Evolutionary conservation across 2,113 vertebrate genomes (phyloP).

Genomic region (Coptodon rendalli): DNA sequence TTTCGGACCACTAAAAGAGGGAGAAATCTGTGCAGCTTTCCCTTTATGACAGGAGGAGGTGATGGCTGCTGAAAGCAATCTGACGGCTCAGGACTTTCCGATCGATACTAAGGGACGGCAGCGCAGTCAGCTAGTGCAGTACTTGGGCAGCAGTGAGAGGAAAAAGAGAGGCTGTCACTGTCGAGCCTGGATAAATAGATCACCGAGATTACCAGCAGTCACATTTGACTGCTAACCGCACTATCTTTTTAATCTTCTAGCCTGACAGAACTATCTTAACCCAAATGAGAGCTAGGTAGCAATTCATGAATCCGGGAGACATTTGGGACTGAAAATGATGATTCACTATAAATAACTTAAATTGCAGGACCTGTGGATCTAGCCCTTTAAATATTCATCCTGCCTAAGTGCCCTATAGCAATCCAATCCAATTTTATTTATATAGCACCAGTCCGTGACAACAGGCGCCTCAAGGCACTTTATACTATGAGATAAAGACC

Average conservation of each 20-base stretch:
- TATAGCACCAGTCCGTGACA: not conserved
- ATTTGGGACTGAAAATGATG: not conserved
- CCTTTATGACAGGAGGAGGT: constrained; percentile 36
- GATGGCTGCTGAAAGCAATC: constrained; percentile 43
- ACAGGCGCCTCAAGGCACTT: not conserved
- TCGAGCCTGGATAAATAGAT: constrained; percentile 1
- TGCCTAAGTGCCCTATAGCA: not conserved
- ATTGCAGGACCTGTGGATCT: not conserved
- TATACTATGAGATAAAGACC: not conserved
- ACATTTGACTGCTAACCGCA: not conserved
- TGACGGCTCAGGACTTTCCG: constrained; percentile 21
- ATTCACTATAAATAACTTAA: not conserved
- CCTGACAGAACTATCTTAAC: not conserved
- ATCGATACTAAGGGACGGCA: constrained; percentile 22
- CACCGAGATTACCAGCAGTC: constrained; percentile 6
- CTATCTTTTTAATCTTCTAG: not conserved
- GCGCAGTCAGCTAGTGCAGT: not conserved
- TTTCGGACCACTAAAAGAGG: not conserved
- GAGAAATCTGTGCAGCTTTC: constrained; percentile 1
- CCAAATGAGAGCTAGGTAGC: not conserved
- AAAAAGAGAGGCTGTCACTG: not conserved
- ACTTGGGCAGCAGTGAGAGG: not conserved
- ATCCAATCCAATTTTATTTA: not conserved
- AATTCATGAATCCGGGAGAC: not conserved
- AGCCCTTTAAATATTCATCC: not conserved